A percentile compares a stretch with the other conserved stretches of the same genome.
phyloP scores from a whole-genome alignment of 1,140 invertebrate species.

The Hormaphis cornu region DNA sequence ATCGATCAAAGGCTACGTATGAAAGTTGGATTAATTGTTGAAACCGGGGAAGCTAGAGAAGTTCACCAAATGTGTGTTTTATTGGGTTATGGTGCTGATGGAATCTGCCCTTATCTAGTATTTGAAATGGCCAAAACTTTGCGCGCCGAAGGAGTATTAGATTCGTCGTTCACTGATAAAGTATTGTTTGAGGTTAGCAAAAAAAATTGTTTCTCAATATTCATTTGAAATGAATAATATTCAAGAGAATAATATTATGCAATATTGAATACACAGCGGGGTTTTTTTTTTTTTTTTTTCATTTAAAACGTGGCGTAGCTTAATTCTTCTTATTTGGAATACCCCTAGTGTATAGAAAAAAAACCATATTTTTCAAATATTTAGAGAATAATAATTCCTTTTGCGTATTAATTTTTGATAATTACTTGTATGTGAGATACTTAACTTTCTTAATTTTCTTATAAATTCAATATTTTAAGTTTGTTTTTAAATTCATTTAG shows the following conservation, averaged over 20 bases:
- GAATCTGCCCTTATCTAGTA: slow-evolving; percentile 93
- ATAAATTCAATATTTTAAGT: no score
- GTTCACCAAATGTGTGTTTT: slow-evolving; percentile 95
- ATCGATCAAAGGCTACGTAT: slow-evolving; percentile 91
- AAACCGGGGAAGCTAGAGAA: slow-evolving; percentile 87
- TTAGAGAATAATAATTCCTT: not conserved
- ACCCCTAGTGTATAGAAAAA: not conserved
- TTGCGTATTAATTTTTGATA: no score
- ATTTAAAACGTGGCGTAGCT: not conserved
- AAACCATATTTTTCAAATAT: not conserved
- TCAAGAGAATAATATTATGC: no score
- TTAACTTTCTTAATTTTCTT: no score
- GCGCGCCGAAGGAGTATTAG: slow-evolving; percentile 70
- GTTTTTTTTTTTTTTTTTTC: not conserved
- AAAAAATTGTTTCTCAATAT: not conserved
- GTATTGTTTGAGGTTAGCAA: slow-evolving; percentile 67
- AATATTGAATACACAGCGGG: not conserved
- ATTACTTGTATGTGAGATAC: no score
- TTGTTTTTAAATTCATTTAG: not conserved
- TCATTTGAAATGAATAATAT: not conserved
- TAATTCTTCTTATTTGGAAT: no score
- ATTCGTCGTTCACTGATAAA: slow-evolving; percentile 66
- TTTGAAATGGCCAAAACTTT: slow-evolving; percentile 81
- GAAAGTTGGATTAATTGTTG: slow-evolving; percentile 88
- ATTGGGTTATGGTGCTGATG: slow-evolving; percentile 94